These are phyloP conservation scores for Rhamphomyia laevipes DNA, from an alignment of 2,888 invertebrate genomes.

Conservation along the genomic window DNA sequence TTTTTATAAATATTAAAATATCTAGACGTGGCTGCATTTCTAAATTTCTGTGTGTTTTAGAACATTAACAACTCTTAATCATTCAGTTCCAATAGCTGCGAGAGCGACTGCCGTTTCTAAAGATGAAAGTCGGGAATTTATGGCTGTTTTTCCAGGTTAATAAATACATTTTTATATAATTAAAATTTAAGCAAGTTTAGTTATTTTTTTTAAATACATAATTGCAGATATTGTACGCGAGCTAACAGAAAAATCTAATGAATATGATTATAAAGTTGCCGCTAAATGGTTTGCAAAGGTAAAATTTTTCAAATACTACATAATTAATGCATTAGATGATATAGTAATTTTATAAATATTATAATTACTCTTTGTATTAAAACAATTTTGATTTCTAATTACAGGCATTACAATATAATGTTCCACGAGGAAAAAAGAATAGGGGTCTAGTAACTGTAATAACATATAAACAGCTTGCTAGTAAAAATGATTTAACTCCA, in stretches of 20 bases:
- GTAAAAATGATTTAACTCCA: slow-evolving; percentile 53
- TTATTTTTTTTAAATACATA: slow-evolving; percentile 2
- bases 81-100: slow-evolving; percentile 39
- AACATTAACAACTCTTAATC: slow-evolving; percentile 33
- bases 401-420: slow-evolving; percentile 80
- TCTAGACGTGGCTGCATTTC: no score
- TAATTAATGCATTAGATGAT: neutral
- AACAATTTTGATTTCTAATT: slow-evolving; percentile 13
- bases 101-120: slow-evolving; percentile 52
- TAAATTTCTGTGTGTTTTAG: slow-evolving; percentile 24
- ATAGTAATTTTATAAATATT: no score
- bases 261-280: slow-evolving; percentile 65
- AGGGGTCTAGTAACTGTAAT: slow-evolving; percentile 62
- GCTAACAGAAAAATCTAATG: slow-evolving; percentile 63
- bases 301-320: slow-evolving; percentile 15
- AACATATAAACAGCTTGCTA: slow-evolving; percentile 61
- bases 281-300: slow-evolving; percentile 73
- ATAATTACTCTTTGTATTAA: neutral
- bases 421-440: slow-evolving; percentile 81
- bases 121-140: slow-evolving; percentile 77
- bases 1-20: no score
- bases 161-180: slow-evolving; percentile 12
- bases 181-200: neutral
- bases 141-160: slow-evolving; percentile 65
- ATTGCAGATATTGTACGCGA: slow-evolving; percentile 62